Evolutionary conservation across 23 tunicate species (phyloP), one percentile per base, ranked within the genome.

Genomic region (Styela plicata): DNA sequence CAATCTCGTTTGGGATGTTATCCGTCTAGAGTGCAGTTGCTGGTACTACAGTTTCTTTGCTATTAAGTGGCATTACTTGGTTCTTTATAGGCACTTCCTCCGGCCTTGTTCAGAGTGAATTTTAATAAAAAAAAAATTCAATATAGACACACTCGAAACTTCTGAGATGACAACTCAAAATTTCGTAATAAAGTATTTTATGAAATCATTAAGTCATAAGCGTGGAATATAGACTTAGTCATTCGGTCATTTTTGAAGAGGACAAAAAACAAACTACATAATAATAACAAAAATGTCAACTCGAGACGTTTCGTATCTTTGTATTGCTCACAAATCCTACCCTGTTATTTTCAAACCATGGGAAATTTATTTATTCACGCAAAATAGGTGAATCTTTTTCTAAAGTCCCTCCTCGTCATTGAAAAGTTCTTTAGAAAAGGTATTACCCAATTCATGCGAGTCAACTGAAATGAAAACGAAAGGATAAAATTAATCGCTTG

Each of bases 151-250:
- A 29, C 34, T 33, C 16, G 77, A 30, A 44, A 44, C 7, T 44
- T 44, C 13, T 44, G 7, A 44, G 57, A 44, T 44, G 13, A n/a
- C n/a, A n/a, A n/a, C n/a, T n/a, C n/a, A n/a, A n/a, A n/a, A n/a
- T n/a, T n/a, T n/a, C n/a, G n/a, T n/a, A n/a, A n/a, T n/a, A n/a
- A n/a, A n/a, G n/a, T n/a, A n/a, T n/a, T n/a, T n/a, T n/a, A n/a
- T n/a, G n/a, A n/a, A n/a, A n/a, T n/a, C n/a, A n/a, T n/a, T n/a
- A n/a, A n/a, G n/a, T n/a, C n/a, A n/a, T n/a, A n/a, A n/a, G n/a
- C n/a, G n/a, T n/a, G n/a, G 57, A 66, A 66, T 24, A 66, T 7
- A 27, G 70, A 32, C 77, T 71, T 71, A 71, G 36, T 71, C 77
- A 71, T 71, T 7, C 29, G 77, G 32, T 71, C 77, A 30, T 29